Evolutionary conservation across 2,888 invertebrate genomes (phyloP), one percentile per base, ranked within the genome.

Genomic region (Spialia ferax): DNA sequence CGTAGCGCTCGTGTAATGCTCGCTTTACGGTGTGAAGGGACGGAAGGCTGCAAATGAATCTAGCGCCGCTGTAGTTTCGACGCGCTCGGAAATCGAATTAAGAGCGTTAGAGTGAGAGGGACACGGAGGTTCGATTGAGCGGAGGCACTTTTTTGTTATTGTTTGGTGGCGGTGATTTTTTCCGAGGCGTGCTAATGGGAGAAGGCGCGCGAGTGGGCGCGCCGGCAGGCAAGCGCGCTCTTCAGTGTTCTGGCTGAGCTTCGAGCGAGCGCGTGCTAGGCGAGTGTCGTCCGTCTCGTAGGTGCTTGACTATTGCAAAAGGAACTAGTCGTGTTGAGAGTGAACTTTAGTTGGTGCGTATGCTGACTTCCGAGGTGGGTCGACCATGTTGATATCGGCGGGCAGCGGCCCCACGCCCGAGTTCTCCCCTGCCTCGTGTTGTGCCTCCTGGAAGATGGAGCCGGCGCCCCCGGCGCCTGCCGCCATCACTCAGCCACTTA

Each of bases 321-420:
- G 61, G 73, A 68, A 71, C 73, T 73, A 56, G 69, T 71, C 66
- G 66, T 75, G 71, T 73, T 76, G 85, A 85, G 87, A 79, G 88
- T 89, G 86, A 79, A 83, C 80, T 79, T 81, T 75, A 77, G 77
- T 81, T 79, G 83, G 84, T 86, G 87, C 83, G 83, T 77, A 88
- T 88, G 88, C 78, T 84, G 75, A 74, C 75, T 79, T 84, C 81
- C 80, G 82, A 78, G 79, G 81, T 77, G 89, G 88, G 84, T 81
- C 87, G 86, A 91, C 89, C 85, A 95, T 95, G 95, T 95, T 95
- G 94, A 95, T 95, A 92, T 95, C 95, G 83, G 95, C 95, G 95
- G 91, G 94, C 91, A 90, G 93, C 91, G 91, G 94, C 88, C 92
- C 94, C 85, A 94, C 94, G 87, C 88, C 94, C 84, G 94, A 94